Evolutionary conservation across 2,113 vertebrate genomes (phyloP), one percentile per base, ranked within the genome.

Genomic region (Sceloporus tristichus): DNA sequence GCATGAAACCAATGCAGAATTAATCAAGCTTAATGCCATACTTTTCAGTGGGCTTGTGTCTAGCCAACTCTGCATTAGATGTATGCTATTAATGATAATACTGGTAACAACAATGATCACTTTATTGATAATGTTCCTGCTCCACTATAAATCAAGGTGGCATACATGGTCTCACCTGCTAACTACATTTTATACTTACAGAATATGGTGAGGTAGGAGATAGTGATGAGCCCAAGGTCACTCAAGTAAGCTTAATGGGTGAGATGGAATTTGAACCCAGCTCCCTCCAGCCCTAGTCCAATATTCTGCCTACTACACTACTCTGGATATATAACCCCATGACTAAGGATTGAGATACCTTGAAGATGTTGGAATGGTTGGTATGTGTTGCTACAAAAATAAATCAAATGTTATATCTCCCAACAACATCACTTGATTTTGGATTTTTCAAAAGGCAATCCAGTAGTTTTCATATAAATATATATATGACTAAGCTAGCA

Each of bases 401-500:
- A 68, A 29, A 77, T 65, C 11, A 42, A 42, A 76, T 29, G 9
- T 87, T 8, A 87, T 90, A 48, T 91, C 91, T 48, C 34, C 9
- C 5, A 71, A 48, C 38, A 66, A 68, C 82, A 83, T 89, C 90
- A 87, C 25, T 38, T 0, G 62, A 79, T 25, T 71, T 7, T 76
- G 77, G 65, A 85, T 79, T 88, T 25, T 70, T 94, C 86, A 77
- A 82, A 34, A 65, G 0, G 84, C 87, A 93, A 34, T 19, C 59
- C 91, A 89, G 92, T 87, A 34, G 21, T 88, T 94, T 95, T 92
- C 34, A 40, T 81, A 87, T 87, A 27, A 95, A 96, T 85, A 89
- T 93, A 89, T 93, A 62, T 95, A 92, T 87, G 92, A 95, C 89
- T 93, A 85, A 87, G 68, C 92, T 95, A 90, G 53, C 84, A 94